phyloP scores from a whole-genome alignment of 2,797 vertebrate genomes.

The Micrastur ruficollis region DNA sequence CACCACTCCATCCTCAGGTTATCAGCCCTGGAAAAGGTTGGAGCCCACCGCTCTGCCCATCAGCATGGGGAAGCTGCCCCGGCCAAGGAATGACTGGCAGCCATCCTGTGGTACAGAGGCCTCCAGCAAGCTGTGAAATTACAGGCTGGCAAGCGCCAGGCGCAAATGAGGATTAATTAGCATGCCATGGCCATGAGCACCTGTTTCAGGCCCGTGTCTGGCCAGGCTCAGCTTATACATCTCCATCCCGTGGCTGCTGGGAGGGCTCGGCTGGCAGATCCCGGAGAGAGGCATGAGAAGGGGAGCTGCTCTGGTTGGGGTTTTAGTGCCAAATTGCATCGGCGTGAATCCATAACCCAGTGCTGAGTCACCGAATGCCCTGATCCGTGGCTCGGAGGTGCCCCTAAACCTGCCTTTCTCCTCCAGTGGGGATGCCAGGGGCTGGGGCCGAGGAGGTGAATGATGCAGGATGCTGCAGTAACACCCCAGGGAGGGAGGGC shows the following conservation, averaged over 20 bases:
- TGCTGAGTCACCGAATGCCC: rapidly evolving
- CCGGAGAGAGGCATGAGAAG: rapidly evolving
- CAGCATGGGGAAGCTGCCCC: neutral
- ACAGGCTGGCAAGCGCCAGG: neutral
- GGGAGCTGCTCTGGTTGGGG: neutral
- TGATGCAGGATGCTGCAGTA: neutral
- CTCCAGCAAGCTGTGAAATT: neutral
- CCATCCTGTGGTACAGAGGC: rapidly evolving
- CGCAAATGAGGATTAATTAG: neutral
- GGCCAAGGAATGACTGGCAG: neutral
- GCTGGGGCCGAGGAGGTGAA: rapidly evolving
- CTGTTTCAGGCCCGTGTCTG: neutral
- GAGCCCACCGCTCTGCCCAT: neutral
- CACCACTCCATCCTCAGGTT: neutral
- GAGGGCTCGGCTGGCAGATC: neutral
- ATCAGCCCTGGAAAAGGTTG: neutral
- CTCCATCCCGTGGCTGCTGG: neutral
- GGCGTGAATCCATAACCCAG: neutral
- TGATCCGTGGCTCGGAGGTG: too few species aligned
- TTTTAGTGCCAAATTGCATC: neutral
- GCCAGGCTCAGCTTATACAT: neutral
- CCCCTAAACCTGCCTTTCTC: neutral
- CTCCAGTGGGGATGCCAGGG: rapidly evolving
- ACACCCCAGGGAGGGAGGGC: rapidly evolving
- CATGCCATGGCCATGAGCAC: neutral